Evolutionary conservation across 2,888 invertebrate species (phyloP), one percentile per base, ranked within the genome.

Genomic region (Phyllotreta striolata): DNA sequence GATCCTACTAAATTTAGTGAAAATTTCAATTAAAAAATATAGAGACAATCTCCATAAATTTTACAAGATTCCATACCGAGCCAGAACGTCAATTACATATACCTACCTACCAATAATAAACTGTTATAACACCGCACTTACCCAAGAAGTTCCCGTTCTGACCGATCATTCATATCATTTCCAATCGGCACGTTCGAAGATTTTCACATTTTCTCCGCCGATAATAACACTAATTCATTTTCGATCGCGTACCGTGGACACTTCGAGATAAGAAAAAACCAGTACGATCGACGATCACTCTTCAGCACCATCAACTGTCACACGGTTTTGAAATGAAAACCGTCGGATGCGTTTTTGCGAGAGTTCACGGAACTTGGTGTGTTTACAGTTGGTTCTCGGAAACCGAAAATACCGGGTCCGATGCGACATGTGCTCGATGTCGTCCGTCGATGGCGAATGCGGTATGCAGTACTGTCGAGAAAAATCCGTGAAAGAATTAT

Each of bases 281-380:
- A 44, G 24, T 24, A 24, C 24, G 12, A 44, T 44, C 34, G 3
- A 49, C 14, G 37, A 49, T 10, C 49, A 49, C 35, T 49, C 5
- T 35, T 14, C 49, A 35, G 8, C 49, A 35, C 12, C 9, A 49
- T 35, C 49, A 49, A 49, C 49, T 49, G 49, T 49, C 49, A 49
- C 35, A 10, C 35, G 10, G 49, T 34, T 49, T 49, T 37, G 4
- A 49, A 49, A 49, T 37, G 4, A 49, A 49, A 49, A 35, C 35
- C n/a, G 12, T 43, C 12, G n/a, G 12, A 34, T 24, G 49, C 58
- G 14, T 10, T 24, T 47, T 10, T n/a, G 39, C 13, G n/a, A 14
- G 24, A 57, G 41, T 58, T 58, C 49, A 58, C 14, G 37, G 12
- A 51, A 47, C 57, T 47, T 52, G 13, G 9, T 51, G 49, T 59